Percentiles rank a stretch among this genome's conserved stretches.
Conservation (phyloP, 35 echinoderm and acorn worm species). For the Lytechinus variegatus region DNA sequence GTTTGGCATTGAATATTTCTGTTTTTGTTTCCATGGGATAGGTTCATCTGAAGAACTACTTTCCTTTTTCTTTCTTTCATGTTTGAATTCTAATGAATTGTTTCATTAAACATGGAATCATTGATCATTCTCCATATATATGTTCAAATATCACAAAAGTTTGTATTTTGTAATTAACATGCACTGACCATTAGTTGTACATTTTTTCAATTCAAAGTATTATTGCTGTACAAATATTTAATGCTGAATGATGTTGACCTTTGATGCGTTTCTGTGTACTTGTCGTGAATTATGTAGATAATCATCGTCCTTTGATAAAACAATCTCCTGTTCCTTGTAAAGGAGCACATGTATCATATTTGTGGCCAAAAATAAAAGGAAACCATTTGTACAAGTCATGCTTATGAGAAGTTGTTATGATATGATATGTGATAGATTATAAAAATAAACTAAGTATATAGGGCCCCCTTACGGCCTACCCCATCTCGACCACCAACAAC, state of each 20-base stretch:
- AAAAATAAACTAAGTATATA: no score
- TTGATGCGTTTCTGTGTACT: not conserved
- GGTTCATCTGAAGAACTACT: no score
- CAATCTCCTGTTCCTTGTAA: not conserved
- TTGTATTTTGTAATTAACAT: not conserved
- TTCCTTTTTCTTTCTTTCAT: no score
- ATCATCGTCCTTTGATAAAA: not conserved
- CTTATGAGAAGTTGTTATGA: not conserved
- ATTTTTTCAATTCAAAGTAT: not conserved
- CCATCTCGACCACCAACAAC: no score
- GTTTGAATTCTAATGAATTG: no score
- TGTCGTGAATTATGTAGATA: not conserved
- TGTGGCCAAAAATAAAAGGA: not conserved
- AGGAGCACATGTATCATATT: not conserved
- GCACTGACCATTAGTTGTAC: not conserved
- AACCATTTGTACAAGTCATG: not conserved
- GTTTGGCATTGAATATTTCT: no score
- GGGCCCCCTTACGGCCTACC: no score
- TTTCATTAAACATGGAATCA: no score
- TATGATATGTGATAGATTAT: not conserved
- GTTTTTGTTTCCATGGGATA: no score
- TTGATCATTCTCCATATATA: no score
- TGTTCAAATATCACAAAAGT: not conserved
- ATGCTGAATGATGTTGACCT: not conserved
- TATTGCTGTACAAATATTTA: not conserved